Base-by-base conservation (phyloP, 2,888 invertebrate species). In the Himalopsyche japonica region DNA sequence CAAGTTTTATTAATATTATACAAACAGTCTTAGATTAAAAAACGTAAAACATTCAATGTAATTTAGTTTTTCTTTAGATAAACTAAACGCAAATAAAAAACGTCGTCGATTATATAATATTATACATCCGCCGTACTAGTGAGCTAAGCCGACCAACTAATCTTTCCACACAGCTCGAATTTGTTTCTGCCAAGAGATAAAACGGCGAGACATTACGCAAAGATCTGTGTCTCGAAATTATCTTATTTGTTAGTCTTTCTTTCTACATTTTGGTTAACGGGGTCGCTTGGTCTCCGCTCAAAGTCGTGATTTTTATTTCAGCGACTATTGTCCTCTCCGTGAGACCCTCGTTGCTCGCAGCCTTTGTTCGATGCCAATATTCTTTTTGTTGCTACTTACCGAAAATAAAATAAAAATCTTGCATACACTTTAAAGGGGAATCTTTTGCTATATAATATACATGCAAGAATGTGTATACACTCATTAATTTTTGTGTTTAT, bases 271-370 rank as follows among this genome's bases (percentile, higher is more conserved):
- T 37, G 76, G 81, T 57, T 78, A 80, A 84, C 64, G 84, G 81
- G 84, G 84, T 84, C 84, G 81, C 78, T n/a, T 77, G 81, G 49
- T 81, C 84, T 49, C 81, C 24, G 83, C 57, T 49, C 64, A 83
- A 81, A 84, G 84, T 84, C 84, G 84, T 84, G 84, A 81, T 84
- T 84, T 84, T 81, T 81, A 84, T 84, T 84, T 77, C 80, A 79
- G 84, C 48, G 81, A 47, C 84, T 64, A 81, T 84, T 81, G 81
- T 81, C 78, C 81, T 77, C 80, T 76, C 80, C 83, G 83, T 84
- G 83, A 84, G 80, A 80, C 77, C 83, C 48, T 76, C 76, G 83
- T 27, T 70, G 4, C 70, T 47, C 76, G 76, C 37, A 43, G 70
- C 76, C 80, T 84, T 84, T 80, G 80, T 84, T 80, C 30, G 30